Conservation (phyloP, 2,797 vertebrate genomes). For the Emydoidea blandingii region DNA sequence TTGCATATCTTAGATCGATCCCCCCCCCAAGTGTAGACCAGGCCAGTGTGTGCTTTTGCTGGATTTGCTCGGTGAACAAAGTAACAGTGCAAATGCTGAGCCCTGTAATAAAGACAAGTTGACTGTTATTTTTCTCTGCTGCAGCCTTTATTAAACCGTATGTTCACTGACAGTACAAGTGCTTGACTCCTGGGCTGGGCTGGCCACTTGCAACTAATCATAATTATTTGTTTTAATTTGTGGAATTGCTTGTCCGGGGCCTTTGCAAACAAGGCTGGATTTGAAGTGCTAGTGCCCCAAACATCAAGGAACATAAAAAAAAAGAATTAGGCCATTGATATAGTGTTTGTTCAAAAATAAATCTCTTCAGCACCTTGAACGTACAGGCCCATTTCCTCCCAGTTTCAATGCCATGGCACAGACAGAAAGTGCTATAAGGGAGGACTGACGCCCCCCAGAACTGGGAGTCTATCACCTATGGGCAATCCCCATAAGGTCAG, state of each 20-base stretch:
- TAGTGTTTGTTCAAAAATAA: constrained; percentile 33
- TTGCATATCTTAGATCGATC: no score
- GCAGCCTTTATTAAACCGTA: constrained; percentile 26
- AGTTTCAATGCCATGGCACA: neutral
- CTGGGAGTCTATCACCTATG: no score
- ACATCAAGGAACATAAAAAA: constrained; percentile 55
- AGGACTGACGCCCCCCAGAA: neutral
- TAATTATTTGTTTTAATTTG: constrained; percentile 54
- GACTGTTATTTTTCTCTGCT: constrained; percentile 19
- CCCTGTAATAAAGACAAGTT: constrained; percentile 19
- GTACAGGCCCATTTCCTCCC: neutral
- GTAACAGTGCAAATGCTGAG: neutral
- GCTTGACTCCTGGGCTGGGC: neutral
- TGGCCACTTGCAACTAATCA: constrained; percentile 31
- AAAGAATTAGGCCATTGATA: constrained; percentile 25
- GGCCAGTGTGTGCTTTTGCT: neutral
- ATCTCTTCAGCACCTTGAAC: neutral
- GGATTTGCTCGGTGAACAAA: accelerated
- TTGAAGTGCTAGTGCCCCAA: constrained; percentile 35
- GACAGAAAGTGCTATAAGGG: neutral
- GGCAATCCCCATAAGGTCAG: neutral
- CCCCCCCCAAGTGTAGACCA: no score
- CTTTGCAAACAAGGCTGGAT: constrained; percentile 4
- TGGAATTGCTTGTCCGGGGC: constrained; percentile 1
- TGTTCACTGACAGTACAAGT: constrained; percentile 7